Evolutionary conservation across 1,140 invertebrate genomes (phyloP), one percentile per base, ranked within the genome.

Genomic region (Dryas iulia): DNA sequence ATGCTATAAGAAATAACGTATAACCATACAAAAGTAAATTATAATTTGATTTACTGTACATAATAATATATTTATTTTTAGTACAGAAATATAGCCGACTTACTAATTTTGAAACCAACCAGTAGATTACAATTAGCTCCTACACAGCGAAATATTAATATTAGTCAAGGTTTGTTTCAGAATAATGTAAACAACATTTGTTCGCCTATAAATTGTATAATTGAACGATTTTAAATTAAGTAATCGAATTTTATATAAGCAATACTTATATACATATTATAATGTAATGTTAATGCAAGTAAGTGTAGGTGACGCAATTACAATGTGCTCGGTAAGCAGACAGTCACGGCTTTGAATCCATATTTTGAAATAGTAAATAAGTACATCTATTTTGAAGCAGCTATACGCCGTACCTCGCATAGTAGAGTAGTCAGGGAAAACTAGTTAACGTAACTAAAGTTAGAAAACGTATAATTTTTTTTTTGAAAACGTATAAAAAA

Each of bases 161-260:
- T 21, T 47, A 78, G 72, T 83, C 79, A 81, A 83, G 79, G 77
- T 77, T 79, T 76, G 59, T 66, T 60, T 53, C 10, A 21, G 33
- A 52, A 47, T 28, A 52, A 52, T 18, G 26, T 61, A 30, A 30
- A 5, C 28, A 30, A 58, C 21, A n/a, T 14, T 33, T 61, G 59
- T 47, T 47, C 14, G 18, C 39, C 8, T 8, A 21, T 47, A 47
- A 47, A 47, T 47, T 10, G 7, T 18, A 47, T 21, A 47, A 47
- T 47, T 47, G 39, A 47, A 47, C 18, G 8, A 21, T 47, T 47
- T 47, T 6, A 21, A 47, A 47, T 47, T 47, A 47, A 47, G 39
- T 47, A 47, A 47, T 47, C 7, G 7, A 21, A 8, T 47, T 47
- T 47, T 47, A 47, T 47, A 47, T 47, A 47, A 21, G 14, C 39